A percentile compares a stretch with the other conserved stretches of the same genome.
These are phyloP conservation scores for Upupa epops DNA, from an alignment of 2,113 vertebrate genomes.

Conservation along the genomic window DNA sequence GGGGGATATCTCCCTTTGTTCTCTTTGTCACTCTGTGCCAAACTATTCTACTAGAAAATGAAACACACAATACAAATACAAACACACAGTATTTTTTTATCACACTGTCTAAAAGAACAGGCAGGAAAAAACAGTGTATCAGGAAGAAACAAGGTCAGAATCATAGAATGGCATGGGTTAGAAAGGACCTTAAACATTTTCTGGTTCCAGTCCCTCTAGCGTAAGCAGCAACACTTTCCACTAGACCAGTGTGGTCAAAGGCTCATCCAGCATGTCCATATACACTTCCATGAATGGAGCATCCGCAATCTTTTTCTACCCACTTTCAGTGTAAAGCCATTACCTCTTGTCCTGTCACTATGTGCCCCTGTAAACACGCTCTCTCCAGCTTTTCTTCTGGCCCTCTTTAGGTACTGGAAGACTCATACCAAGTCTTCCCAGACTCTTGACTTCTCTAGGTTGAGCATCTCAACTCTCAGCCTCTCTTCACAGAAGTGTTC, in stretches of 20 bases:
- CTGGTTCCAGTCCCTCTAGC: neutral
- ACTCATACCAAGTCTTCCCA: too few species aligned
- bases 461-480: neutral
- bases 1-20: neutral
- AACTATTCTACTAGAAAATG: neutral
- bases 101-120: neutral
- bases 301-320: neutral
- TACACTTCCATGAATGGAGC: too few species aligned
- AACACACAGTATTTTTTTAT: constrained; percentile 6
- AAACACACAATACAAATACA: too few species aligned
- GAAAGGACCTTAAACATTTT: too few species aligned
- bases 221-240: neutral
- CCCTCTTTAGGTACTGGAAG: too few species aligned
- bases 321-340: too few species aligned
- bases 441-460: neutral
- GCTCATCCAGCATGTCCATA: neutral
- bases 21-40: neutral
- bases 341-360: too few species aligned
- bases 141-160: neutral
- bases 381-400: too few species aligned
- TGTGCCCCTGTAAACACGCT: too few species aligned
- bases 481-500: neutral
- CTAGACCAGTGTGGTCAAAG: neutral
- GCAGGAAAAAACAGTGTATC: neutral
- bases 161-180: too few species aligned